These are phyloP conservation scores for Byasa hedistus DNA, from an alignment of 2,888 invertebrate genomes.

Conservation along the genomic window DNA sequence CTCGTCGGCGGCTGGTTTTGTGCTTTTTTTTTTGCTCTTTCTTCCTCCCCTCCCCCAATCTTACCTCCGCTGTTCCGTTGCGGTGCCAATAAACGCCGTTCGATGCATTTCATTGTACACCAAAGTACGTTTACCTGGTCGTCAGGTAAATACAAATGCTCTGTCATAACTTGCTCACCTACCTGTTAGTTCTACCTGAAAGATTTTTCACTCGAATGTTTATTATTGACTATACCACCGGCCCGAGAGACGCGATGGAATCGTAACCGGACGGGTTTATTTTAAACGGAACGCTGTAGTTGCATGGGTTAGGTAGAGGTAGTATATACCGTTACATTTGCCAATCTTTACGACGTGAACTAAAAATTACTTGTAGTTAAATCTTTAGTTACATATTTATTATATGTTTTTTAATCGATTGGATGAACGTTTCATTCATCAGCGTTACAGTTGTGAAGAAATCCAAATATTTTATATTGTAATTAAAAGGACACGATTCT, in stretches of 20 bases:
- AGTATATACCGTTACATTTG: constrained; percentile 24
- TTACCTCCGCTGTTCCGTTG: background rate
- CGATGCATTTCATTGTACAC: constrained; percentile 6
- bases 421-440: background rate
- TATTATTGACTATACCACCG: constrained; percentile 45
- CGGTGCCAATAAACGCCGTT: constrained; percentile 14
- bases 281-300: constrained; percentile 50
- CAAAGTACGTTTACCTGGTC: constrained; percentile 35
- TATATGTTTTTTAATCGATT: background rate
- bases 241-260: constrained; percentile 48
- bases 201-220: constrained; percentile 39
- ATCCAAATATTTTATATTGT: background rate
- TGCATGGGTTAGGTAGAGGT: constrained; percentile 32
- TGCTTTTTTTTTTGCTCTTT: constrained; percentile 42
- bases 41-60: constrained; percentile 19
- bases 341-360: constrained; percentile 3
- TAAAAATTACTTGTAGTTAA: background rate
- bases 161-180: constrained; percentile 37
- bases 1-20: constrained; percentile 40
- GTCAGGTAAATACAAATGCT: constrained; percentile 32
- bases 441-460: background rate
- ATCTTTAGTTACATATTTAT: background rate
- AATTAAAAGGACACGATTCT: too few relatives aligned
- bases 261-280: constrained; percentile 55
- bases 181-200: constrained; percentile 55